These are phyloP conservation scores for Myiozetetes cayanensis DNA, from an alignment of 2,113 vertebrate species.

Conservation along the genomic window DNA sequence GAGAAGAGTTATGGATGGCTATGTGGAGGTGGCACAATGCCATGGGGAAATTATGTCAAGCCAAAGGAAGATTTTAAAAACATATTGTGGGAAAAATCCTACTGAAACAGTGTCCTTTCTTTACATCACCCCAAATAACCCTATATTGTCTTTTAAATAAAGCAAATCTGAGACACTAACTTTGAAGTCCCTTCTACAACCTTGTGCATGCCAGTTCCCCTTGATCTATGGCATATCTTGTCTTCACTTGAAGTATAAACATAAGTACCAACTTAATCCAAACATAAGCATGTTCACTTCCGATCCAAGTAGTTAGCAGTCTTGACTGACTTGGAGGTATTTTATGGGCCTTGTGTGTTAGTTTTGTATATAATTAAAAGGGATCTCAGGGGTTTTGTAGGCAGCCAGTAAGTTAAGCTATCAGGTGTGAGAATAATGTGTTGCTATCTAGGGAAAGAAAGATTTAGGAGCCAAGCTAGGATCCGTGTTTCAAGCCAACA, in stretches of 20 bases:
- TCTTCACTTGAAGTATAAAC: background rate
- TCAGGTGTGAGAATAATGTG: slow-evolving; percentile 16
- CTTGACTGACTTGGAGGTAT: slow-evolving; percentile 26
- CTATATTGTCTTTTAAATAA: background rate
- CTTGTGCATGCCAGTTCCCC: background rate
- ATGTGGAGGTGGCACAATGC: slow-evolving; percentile 70
- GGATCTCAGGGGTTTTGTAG: slow-evolving; percentile 28
- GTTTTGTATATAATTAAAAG: slow-evolving; percentile 51
- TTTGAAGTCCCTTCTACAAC: background rate
- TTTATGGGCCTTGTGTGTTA: slow-evolving; percentile 45
- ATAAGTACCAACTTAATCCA: background rate
- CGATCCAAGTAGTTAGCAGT: background rate
- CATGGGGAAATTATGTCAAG: slow-evolving; percentile 78
- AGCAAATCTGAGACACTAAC: background rate
- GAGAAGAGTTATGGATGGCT: slow-evolving; percentile 77
- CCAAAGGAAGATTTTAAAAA: slow-evolving; percentile 66
- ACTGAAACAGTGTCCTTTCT: slow-evolving; percentile 20
- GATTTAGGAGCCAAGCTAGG: slow-evolving; percentile 36
- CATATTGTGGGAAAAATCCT: slow-evolving; percentile 49
- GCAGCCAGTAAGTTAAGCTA: slow-evolving; percentile 34
- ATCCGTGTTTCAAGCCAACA: slow-evolving; percentile 20
- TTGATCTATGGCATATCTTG: background rate
- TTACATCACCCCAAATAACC: background rate
- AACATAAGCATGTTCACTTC: background rate
- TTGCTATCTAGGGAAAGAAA: slow-evolving; percentile 20